Percentiles rank a stretch among this genome's conserved stretches.
Evolutionary conservation across 2,113 vertebrate genomes (phyloP).

Genomic region (zebrafish (Danio rerio)): GRCz12tu NC_133184.1:9055501-9056000

Average conservation of each 20-base stretch:
- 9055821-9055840: constrained; percentile 98
- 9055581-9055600: constrained; percentile 4
- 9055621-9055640: constrained; percentile 1
- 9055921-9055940: neutral
- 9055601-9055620: constrained; percentile 12
- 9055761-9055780: constrained; percentile 12
- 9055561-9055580: neutral
- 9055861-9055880: constrained; percentile 78
- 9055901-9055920: neutral
- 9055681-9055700: neutral
- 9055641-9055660: neutral
- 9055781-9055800: constrained; percentile 97
- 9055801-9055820: constrained; percentile 93
- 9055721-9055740: neutral
- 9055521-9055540: neutral
- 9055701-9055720: neutral
- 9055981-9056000: too few relatives aligned
- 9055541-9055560: neutral
- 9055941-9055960: neutral
- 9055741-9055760: neutral
- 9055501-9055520: neutral
- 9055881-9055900: neutral
- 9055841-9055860: constrained; percentile 98
- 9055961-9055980: neutral
- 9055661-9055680: neutral